These are phyloP conservation scores for Falcaria lacertinaria DNA, from an alignment of 2,888 invertebrate genomes.

Conservation along the genomic window DNA sequence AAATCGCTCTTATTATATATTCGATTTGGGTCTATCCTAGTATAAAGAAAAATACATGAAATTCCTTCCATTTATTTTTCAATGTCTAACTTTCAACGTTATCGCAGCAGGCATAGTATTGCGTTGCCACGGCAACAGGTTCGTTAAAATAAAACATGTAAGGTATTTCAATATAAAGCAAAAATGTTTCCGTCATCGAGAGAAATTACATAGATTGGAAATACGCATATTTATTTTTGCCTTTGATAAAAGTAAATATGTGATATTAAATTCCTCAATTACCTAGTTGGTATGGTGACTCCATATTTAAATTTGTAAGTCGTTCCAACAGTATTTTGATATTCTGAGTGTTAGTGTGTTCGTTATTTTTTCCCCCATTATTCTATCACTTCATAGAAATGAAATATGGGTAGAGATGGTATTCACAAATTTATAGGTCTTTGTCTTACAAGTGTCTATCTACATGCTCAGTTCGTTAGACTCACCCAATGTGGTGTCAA, in stretches of 20 bases:
- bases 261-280: conserved; percentile 22
- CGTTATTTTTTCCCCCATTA: no score
- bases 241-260: conserved; percentile 18
- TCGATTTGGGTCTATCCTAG: background rate
- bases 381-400: no score
- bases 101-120: background rate
- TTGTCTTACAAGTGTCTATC: no score
- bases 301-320: no score
- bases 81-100: no score
- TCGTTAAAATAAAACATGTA: conserved; percentile 11
- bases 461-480: no score
- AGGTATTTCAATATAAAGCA: conserved; percentile 17
- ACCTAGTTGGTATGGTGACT: background rate
- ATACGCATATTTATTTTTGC: conserved; percentile 12
- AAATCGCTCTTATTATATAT: background rate
- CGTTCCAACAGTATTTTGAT: no score
- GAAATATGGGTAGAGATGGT: no score
- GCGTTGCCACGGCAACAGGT: background rate
- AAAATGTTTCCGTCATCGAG: conserved; percentile 11
- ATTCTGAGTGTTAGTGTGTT: no score
- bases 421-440: no score
- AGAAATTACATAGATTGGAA: conserved; percentile 10
- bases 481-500: no score
- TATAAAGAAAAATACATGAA: background rate
- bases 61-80: background rate